Evolutionary conservation across 2,113 vertebrate genomes (phyloP).

Genomic region (Chaetodon trifascialis): DNA sequence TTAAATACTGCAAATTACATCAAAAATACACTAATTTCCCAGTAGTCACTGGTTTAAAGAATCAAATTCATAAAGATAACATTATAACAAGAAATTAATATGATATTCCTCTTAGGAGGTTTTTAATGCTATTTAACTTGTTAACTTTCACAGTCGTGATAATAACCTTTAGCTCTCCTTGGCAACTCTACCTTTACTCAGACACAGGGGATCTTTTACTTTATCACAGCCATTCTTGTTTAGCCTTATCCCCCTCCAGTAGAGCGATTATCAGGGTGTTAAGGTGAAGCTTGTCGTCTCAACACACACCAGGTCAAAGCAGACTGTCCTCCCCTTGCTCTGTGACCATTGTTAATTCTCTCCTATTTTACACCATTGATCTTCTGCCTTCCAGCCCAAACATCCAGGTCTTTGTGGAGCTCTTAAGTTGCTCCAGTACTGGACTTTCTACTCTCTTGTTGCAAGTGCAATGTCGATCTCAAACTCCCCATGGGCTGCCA

Average conservation of each 20-base stretch:
- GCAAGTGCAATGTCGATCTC: slow-evolving; percentile 49
- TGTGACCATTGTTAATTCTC: slow-evolving; percentile 73
- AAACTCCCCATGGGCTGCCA: slow-evolving; percentile 40
- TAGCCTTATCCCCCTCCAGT: slow-evolving; percentile 35
- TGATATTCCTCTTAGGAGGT: not conserved
- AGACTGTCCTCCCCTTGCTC: slow-evolving; percentile 59
- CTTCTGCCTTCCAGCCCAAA: slow-evolving; percentile 70
- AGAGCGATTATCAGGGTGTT: slow-evolving; percentile 59
- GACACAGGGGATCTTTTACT: slow-evolving; percentile 42
- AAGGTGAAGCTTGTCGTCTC: slow-evolving; percentile 53
- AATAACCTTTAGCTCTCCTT: not conserved
- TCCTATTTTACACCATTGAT: slow-evolving; percentile 80
- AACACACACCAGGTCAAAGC: slow-evolving; percentile 66
- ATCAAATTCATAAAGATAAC: not conserved
- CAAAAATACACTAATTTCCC: not conserved
- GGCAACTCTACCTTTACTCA: slow-evolving; percentile 13
- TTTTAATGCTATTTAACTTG: not conserved
- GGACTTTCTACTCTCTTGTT: slow-evolving; percentile 66
- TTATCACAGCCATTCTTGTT: slow-evolving; percentile 48
- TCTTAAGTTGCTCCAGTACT: slow-evolving; percentile 66
- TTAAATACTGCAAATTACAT: not conserved
- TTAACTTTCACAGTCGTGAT: not conserved
- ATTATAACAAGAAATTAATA: not conserved
- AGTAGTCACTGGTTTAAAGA: not conserved
- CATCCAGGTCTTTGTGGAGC: slow-evolving; percentile 71